phyloP scores from a whole-genome alignment of 2,888 invertebrate species.

The Drosophila prostipennis region DNA sequence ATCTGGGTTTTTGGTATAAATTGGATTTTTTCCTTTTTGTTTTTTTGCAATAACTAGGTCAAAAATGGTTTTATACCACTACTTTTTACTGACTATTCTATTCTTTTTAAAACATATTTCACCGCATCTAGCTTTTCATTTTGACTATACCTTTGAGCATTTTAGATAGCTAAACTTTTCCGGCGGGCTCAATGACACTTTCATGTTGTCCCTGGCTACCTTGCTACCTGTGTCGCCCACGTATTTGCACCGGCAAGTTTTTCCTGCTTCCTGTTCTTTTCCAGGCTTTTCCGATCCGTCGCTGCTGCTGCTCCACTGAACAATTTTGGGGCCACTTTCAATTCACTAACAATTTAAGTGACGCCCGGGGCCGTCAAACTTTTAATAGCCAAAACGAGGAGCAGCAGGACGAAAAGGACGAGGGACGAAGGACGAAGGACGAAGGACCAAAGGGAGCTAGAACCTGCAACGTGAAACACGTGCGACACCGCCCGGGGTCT shows the following conservation, averaged over 20 bases:
- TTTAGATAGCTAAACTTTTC: neutral
- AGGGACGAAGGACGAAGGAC: conserved; percentile 2
- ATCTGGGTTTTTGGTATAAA: no score
- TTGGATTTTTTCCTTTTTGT: no score
- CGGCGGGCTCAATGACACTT: conserved; percentile 9
- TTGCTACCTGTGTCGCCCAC: neutral
- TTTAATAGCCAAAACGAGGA: conserved; percentile 55
- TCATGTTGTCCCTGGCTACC: neutral
- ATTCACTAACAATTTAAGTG: conserved; percentile 60
- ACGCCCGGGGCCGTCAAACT: conserved; percentile 58
- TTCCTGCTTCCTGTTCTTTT: neutral
- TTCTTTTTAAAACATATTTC: no score
- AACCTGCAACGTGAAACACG: conserved; percentile 30
- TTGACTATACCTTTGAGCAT: no score
- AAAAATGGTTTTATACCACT: no score
- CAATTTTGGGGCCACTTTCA: conserved; percentile 40
- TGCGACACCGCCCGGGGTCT: conserved; percentile 31
- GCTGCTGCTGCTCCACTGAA: conserved; percentile 26
- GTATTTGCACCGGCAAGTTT: conserved; percentile 1
- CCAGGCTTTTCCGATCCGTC: neutral
- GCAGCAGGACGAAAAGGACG: conserved; percentile 14
- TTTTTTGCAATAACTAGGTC: no score
- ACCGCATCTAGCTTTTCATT: no score
- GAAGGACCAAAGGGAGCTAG: neutral
- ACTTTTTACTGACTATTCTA: no score